Percentiles rank a stretch among this genome's conserved stretches.
Conservation (phyloP, 1,140 invertebrate species). For the Drepana arcuata region DNA sequence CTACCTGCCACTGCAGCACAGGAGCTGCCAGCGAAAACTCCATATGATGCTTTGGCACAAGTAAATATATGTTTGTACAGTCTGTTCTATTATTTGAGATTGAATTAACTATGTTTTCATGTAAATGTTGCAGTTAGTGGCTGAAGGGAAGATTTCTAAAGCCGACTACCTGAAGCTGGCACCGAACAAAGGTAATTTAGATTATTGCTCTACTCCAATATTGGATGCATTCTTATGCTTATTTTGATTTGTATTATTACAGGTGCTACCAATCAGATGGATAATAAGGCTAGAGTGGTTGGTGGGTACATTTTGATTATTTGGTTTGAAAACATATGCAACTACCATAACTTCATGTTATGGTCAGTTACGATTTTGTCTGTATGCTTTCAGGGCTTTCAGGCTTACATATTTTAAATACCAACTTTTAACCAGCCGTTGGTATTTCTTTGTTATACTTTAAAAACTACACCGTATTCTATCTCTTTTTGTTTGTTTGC, state of each 20-base stretch:
- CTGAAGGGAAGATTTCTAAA: conserved; percentile 56
- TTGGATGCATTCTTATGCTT: too few relatives aligned
- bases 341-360: too few relatives aligned
- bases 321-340: too few relatives aligned
- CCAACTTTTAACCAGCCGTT: too few relatives aligned
- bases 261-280: conserved; percentile 25
- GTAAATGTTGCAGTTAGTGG: conserved; percentile 53
- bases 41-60: conserved; percentile 54
- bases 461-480: too few relatives aligned
- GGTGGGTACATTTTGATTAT: conserved; percentile 37
- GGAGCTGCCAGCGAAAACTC: conserved; percentile 7
- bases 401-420: too few relatives aligned
- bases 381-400: too few relatives aligned
- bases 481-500: too few relatives aligned
- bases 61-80: conserved; percentile 35
- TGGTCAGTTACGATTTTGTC: too few relatives aligned
- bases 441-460: too few relatives aligned
- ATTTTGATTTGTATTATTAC: too few relatives aligned
- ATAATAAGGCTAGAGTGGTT: conserved; percentile 27
- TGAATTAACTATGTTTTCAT: conserved; percentile 7
- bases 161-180: conserved; percentile 59
- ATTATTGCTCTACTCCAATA: not conserved
- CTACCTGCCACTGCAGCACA: conserved; percentile 1
- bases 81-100: conserved; percentile 6
- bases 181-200: conserved; percentile 49